Percentiles rank a stretch among this genome's conserved stretches.
Conservation (phyloP, 2,113 vertebrate species). For the Centropus unirufus region DNA sequence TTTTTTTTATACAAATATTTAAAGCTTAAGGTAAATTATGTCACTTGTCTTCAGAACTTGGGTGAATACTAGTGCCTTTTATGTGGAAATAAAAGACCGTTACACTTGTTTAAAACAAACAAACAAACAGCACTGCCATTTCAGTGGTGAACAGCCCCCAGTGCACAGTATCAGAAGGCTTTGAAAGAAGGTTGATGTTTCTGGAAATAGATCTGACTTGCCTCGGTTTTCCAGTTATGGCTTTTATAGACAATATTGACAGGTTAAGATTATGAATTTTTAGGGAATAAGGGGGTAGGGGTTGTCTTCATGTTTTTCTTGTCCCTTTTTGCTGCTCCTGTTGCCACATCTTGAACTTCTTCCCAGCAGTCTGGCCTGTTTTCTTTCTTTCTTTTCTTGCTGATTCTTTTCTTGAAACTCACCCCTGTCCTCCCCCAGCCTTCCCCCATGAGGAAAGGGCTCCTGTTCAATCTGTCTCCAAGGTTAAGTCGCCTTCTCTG, state of each 20-base stretch:
- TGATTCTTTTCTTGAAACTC: constrained; percentile 27
- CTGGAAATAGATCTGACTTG: constrained; percentile 12
- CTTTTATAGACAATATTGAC: background rate
- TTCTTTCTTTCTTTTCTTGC: background rate
- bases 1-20: constrained; percentile 69
- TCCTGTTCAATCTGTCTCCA: background rate
- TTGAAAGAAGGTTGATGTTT: constrained; percentile 1
- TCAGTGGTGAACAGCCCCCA: constrained; percentile 63
- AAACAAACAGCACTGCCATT: constrained; percentile 25
- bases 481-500: constrained; percentile 25
- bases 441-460: constrained; percentile 27
- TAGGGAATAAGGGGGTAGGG: background rate
- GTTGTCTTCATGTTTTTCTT: constrained; percentile 16
- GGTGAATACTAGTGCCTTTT: constrained; percentile 77
- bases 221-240: constrained; percentile 26
- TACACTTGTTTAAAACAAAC: constrained; percentile 1
- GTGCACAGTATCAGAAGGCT: constrained; percentile 22
- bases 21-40: constrained; percentile 73
- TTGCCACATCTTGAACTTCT: constrained; percentile 28
- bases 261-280: background rate
- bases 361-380: background rate
- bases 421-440: background rate
- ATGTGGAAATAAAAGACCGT: constrained; percentile 68
- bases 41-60: constrained; percentile 60
- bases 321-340: constrained; percentile 24